Base-by-base conservation (phyloP, 1,140 invertebrate genomes). In the Diuraphis noxia region DNA sequence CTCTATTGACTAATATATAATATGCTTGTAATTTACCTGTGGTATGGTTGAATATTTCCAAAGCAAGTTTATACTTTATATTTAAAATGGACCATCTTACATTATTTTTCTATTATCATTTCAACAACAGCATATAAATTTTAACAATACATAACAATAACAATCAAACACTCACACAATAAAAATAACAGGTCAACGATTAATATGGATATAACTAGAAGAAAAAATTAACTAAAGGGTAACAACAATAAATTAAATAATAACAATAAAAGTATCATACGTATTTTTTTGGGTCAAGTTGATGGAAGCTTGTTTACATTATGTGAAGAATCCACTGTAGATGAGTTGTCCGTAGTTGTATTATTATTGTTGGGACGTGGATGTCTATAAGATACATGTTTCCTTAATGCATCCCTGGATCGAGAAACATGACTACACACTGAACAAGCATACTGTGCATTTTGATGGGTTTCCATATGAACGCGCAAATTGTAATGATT, bases 401-500 rank as follows among this genome's bases (percentile, higher is more conserved):
- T 98, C 87, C 97, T 95, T 63, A 98, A 94, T 30, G 97, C 97
- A 94, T 98, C 97, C 92, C 97, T 95, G 87, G 97, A 97, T 92
- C 97, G 95, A 63, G 97, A 97, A 34, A 98, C 97, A 93, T 98
- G 97, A 38, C 95, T 96, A 94, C 97, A 98, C 0, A 97, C 96
- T 88, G 96, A 95, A 93, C 97, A 98, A 38, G 97, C 97, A 93
- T 95, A 96, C 91, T 96, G 96, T 92, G 96, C 96, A 93, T 97
- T 97, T 93, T 97, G 97, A 93, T 98, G 97, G 30, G 97, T 98
- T 93, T 98, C 97, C 95, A 98, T 96, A 93, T 98, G 97, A 92
- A 98, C 97, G 82, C 97, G 95, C 93, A 98, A 94, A 94, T 98
- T 98, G 94, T 98, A 98, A 93, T 97, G 97, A 94, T 98, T 98